Evolutionary conservation across 37 sponge, comb jelly and placozoan genomes (phyloP), one percentile per base, ranked within the genome.

Genomic region (Sycon ciliatum): DNA sequence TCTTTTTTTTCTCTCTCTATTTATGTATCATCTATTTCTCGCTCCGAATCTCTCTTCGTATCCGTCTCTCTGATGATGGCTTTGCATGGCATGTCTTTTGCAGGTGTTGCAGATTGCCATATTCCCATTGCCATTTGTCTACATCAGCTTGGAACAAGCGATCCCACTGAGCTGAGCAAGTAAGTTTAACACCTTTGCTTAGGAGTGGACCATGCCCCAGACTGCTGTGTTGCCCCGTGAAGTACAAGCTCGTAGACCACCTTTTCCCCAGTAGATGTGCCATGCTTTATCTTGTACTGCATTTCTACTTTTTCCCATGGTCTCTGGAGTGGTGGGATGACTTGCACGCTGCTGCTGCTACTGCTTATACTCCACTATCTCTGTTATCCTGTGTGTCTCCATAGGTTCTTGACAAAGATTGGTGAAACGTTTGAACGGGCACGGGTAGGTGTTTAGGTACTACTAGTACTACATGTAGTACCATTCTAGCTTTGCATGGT

Each of bases 391-490:
- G 7, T 32, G 46, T 22, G 1, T n/a, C 1, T 24, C 1, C 39
- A 2, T 58, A 89, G 89, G 58, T 38, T 85, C 38, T 85, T 74
- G 52, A 53, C 49, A 36, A 89, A 89, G 74, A 73, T 63, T 34
- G 61, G 80, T 29, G 90, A 89, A 36, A 73, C 81, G n/a, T 80
- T 69, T 69, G 90, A 89, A 65, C 82, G 82, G 75, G 30, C 85
- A 20, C 77, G 90, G 60, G 90, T 89, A 42, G 63, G 86, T 82
- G 3, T 42, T 37, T n/a, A n/a, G n/a, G n/a, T n/a, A n/a, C n/a
- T n/a, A n/a, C n/a, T n/a, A n/a, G n/a, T n/a, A n/a, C n/a, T n/a
- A n/a, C n/a, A n/a, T n/a, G n/a, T n/a, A n/a, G n/a, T n/a, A n/a
- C n/a, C n/a, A n/a, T n/a, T n/a, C n/a, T n/a, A n/a, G n/a, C n/a